Evolutionary conservation across 2,113 vertebrate species (phyloP).

Genomic region (Chloropsis hardwickii): DNA sequence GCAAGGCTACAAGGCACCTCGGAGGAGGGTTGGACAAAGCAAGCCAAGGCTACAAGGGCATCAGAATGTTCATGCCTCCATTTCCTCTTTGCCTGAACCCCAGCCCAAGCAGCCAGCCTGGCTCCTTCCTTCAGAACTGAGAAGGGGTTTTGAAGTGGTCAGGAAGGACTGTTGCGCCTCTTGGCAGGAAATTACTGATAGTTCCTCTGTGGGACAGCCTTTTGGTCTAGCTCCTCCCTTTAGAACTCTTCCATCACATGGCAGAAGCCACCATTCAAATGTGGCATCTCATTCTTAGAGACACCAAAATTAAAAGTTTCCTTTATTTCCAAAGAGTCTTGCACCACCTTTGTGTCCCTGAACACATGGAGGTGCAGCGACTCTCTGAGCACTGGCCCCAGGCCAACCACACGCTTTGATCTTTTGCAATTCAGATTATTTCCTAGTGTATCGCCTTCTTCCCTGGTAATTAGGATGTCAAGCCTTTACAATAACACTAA

Average conservation of each 20-base stretch:
- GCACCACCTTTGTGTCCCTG: neutral
- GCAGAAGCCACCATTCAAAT: neutral
- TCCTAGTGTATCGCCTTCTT: neutral
- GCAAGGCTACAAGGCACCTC: neutral
- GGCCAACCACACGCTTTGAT: neutral
- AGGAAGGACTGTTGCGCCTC: neutral
- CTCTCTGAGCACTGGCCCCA: neutral
- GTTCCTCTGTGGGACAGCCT: neutral
- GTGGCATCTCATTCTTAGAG: neutral
- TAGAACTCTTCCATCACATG: neutral
- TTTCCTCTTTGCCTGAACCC: neutral
- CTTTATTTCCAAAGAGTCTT: neutral
- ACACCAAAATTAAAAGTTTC: neutral
- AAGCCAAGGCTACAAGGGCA: neutral
- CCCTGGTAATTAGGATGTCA: neutral
- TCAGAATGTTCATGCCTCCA: neutral
- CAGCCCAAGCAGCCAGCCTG: neutral
- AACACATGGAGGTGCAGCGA: fast-evolving
- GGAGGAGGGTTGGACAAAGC: neutral
- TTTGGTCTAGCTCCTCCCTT: neutral
- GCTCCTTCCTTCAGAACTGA: neutral
- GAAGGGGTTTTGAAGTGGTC: neutral
- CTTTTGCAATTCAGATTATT: neutral
- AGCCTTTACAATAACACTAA: neutral
- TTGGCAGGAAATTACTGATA: neutral